Evolutionary conservation across 1,140 invertebrate species (phyloP), one percentile per base, ranked within the genome.

Genomic region (Brachionus calyciflorus): DNA sequence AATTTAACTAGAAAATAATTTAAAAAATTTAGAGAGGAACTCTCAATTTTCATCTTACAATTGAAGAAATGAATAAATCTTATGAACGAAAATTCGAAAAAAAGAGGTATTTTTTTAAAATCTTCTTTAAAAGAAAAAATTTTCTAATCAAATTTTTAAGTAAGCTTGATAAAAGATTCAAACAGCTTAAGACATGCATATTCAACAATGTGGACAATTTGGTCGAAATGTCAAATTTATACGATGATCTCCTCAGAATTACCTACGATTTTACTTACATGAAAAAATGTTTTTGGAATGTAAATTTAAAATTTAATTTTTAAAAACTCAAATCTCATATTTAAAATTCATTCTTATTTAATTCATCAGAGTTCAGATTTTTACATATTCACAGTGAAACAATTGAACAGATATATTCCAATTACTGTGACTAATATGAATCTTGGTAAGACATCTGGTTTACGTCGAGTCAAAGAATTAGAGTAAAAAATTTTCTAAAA

Each of bases 271-370:
- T 21, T 51, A 41, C 37, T 41, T 55, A 28, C 51, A 14, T 65
- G 10, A 73, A 73, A 73, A 73, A 73, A 55, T 10, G 49, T 10
- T 73, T 73, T 24, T 73, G 69, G 69, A 73, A 51, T 51, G 69
- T 73, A 49, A 21, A 21, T 17, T 5, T 17, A n/a, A 51, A 28
- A 44, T 46, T n/a, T n/a, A n/a, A n/a, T n/a, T n/a, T n/a, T n/a
- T n/a, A n/a, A n/a, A n/a, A n/a, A n/a, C n/a, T n/a, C n/a, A n/a
- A n/a, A n/a, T n/a, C n/a, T n/a, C n/a, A n/a, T n/a, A n/a, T 30
- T 49, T 70, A 49, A 48, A 28, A 28, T 46, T 3, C 19, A 3
- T 68, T 68, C 19, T 21, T 12, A 10, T 46, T 48, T 69, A 30
- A 17, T 14, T 46, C 1, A 21, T n/a, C 10, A 73, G 69, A 49